Conservation (phyloP, 2,113 vertebrate genomes). For the Neogobius melanostomus region DNA sequence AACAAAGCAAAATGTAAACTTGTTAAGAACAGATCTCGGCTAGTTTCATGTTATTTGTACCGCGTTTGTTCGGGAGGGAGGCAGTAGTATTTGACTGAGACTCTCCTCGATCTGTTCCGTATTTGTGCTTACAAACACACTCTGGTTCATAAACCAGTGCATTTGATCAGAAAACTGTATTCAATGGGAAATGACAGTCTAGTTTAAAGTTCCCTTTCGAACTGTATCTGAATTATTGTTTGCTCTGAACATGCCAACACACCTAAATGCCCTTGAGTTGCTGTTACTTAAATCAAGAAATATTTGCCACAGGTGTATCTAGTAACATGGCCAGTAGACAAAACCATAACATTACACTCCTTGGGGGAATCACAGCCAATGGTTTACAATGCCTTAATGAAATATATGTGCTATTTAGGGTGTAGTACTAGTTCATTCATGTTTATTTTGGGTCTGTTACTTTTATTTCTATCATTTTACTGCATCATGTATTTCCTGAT, state of each 20-base stretch:
- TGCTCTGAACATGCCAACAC: not conserved
- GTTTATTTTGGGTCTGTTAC: constrained; percentile 41
- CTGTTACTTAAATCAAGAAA: constrained; percentile 7
- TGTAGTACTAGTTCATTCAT: constrained; percentile 51
- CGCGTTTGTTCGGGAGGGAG: too few relatives aligned
- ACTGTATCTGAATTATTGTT: not conserved
- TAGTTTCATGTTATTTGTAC: too few relatives aligned
- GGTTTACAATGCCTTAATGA: constrained; percentile 69
- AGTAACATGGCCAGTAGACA: constrained; percentile 28
- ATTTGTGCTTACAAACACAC: too few relatives aligned
- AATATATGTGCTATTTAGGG: constrained; percentile 59
- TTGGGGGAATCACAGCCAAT: constrained; percentile 59
- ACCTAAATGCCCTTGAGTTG: not conserved
- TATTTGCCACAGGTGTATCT: constrained; percentile 23
- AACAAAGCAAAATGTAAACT: too few relatives aligned
- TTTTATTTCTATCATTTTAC: constrained; percentile 55
- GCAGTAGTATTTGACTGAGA: too few relatives aligned
- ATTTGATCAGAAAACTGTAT: not conserved
- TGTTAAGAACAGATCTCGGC: too few relatives aligned
- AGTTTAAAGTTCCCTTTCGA: not conserved
- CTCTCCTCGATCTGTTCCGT: too few relatives aligned
- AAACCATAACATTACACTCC: constrained; percentile 42
- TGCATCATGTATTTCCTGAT: constrained; percentile 60
- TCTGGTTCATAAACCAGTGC: not conserved
- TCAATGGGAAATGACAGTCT: not conserved